Conservation (phyloP, 2,113 vertebrate genomes). For the Grus americana region DNA sequence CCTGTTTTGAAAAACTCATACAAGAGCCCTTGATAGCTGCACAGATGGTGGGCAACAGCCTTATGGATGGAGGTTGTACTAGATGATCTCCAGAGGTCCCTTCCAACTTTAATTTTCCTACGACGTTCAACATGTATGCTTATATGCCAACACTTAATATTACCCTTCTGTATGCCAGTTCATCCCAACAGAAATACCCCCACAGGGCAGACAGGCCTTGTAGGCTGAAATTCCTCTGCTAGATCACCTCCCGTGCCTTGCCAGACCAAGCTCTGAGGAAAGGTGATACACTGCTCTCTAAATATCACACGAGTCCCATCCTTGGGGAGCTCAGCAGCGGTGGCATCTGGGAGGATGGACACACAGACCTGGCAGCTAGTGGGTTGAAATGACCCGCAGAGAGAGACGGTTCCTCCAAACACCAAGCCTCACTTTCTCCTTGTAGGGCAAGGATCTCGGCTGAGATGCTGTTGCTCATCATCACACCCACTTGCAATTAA, state of each 20-base stretch:
- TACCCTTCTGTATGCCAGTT: neutral
- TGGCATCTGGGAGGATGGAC: neutral
- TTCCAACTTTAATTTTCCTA: neutral
- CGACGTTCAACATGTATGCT: neutral
- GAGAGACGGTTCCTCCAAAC: neutral
- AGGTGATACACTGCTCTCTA: neutral
- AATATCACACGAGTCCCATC: neutral
- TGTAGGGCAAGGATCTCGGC: neutral
- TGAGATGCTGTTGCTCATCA: neutral
- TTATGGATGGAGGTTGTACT: neutral
- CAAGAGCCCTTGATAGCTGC: neutral
- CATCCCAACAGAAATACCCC: neutral
- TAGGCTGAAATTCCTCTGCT: neutral
- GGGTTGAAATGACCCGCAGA: neutral
- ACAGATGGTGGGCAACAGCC: neutral
- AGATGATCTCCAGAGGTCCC: neutral
- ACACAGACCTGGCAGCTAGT: neutral
- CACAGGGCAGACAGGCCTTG: neutral
- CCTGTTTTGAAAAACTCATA: neutral
- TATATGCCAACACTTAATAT: neutral
- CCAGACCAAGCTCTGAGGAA: neutral
- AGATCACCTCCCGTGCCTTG: neutral
- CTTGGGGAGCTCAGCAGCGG: neutral
- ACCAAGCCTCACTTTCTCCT: neutral
- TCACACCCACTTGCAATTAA: accelerated